Evolutionary conservation across 2,113 vertebrate genomes (phyloP).

Genomic region (Chlamydotis undulata): DNA sequence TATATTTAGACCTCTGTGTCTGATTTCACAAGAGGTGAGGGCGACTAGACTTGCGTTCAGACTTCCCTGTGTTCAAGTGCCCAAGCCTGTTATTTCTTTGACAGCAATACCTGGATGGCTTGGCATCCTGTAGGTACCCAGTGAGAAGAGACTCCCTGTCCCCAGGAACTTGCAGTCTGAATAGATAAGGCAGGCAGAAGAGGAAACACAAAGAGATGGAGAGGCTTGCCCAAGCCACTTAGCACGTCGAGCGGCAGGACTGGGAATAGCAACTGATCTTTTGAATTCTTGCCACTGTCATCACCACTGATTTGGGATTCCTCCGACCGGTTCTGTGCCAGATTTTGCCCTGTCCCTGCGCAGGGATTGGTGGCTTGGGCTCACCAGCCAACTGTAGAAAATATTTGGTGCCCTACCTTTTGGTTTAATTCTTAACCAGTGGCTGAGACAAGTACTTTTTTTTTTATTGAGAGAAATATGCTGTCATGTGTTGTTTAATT

Average conservation of each 20-base stretch:
- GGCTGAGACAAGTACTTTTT: not conserved
- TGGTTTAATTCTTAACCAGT: not conserved
- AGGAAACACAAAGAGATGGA: not conserved
- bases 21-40: not conserved
- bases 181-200: not conserved
- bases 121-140: not conserved
- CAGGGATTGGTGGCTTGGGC: not conserved
- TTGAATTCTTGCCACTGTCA: not conserved
- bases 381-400: not conserved
- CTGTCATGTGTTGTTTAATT: not conserved
- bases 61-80: not conserved
- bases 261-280: not conserved
- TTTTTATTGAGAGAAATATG: not conserved
- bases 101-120: not conserved
- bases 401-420: not conserved
- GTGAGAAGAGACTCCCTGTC: not conserved
- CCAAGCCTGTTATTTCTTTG: not conserved
- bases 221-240: not conserved
- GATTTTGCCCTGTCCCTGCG: not conserved
- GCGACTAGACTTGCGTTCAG: fast-evolving
- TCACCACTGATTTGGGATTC: not conserved
- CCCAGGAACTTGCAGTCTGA: not conserved
- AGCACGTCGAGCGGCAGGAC: fast-evolving
- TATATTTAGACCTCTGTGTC: not conserved
- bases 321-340: not conserved